Evolutionary conservation across 2,113 vertebrate genomes (phyloP), one percentile per base, ranked within the genome.

Genomic region (Cyrtonyx montezumae): DNA sequence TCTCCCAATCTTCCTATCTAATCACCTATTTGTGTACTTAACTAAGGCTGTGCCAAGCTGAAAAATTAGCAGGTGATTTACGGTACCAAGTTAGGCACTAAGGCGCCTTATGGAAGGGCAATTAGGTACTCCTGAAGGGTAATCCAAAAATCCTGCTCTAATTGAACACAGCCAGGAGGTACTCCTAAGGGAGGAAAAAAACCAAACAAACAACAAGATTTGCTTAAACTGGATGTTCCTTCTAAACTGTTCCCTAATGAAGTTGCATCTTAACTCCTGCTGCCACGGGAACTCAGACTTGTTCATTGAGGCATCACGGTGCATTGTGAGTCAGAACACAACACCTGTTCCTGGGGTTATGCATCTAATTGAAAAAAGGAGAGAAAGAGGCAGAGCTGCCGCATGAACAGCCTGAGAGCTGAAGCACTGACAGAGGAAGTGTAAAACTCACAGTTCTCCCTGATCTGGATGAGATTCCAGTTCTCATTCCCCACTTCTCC

Each of bases 1-100:
- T 76, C 2, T 53, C 40, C 46, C 51, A 81, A 56, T 61, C 5
- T 18, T 65, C 37, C 16, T 36, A 16, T 68, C 32, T 88, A 65
- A 96, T 80, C 55, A 66, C 65, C 32, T 88, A 51, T 76, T 79
- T 77, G 83, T 83, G 71, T 53, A 80, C 55, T 74, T 83, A 82
- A 76, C 58, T 90, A 36, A 83, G 76, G 36, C 36, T 1, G 10
- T 67, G 68, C 65, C 93, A 94, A 93, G 79, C 68, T 84, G 73
- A 95, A 93, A 94, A 95, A 91, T 93, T 83, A 93, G 61, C 65
- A 78, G 68, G 76, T 86, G 68, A 88, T 92, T 94, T 88, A 83
- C 73, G 55, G 73, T 74, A 74, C 67, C 73, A 74, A 93, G 76
- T 80, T 69, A 83, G 86, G 63, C 17, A 79, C 45, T 76, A 79